phyloP scores from a whole-genome alignment of 2,113 vertebrate species.

The Entosphenus tridentatus region DNA sequence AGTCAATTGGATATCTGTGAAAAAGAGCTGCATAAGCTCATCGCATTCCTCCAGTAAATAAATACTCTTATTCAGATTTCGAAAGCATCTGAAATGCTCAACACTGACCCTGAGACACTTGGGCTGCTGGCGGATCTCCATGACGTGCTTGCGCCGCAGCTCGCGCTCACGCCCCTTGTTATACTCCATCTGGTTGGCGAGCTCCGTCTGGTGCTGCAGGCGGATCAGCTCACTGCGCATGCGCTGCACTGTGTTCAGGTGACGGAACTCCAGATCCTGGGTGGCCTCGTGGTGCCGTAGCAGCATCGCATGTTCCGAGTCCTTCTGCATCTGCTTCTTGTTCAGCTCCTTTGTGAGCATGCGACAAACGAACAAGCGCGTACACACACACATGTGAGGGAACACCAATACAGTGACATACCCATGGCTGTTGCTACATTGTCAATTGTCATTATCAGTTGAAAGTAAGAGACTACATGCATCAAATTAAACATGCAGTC shows the following conservation, averaged over 20 bases:
- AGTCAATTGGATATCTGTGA: too few species aligned
- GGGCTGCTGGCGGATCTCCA: constrained; percentile 96
- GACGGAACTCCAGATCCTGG: constrained; percentile 94
- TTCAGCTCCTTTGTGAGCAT: constrained; percentile 49
- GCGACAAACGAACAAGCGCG: too few species aligned
- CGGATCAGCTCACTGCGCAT: constrained; percentile 77
- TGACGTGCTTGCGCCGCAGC: constrained; percentile 75
- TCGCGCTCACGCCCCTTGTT: constrained; percentile 91
- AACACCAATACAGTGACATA: too few species aligned
- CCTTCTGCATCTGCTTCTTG: constrained; percentile 91
- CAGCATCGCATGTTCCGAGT: constrained; percentile 90
- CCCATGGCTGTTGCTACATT: too few species aligned
- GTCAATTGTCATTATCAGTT: too few species aligned
- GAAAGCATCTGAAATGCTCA: too few species aligned
- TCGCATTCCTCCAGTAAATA: constrained; percentile 10
- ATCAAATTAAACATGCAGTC: too few species aligned
- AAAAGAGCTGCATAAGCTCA: too few species aligned
- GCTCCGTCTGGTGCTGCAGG: constrained; percentile 90
- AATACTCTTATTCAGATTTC: too few species aligned
- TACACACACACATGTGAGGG: too few species aligned
- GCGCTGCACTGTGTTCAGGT: constrained; percentile 77
- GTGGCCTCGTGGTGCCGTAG: constrained; percentile 92
- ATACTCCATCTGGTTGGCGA: constrained; percentile 96
- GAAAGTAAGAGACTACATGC: too few species aligned
- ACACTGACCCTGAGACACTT: constrained; percentile 78